Base-by-base conservation (phyloP, 2,113 vertebrate species). In the Sitta europaea region DNA sequence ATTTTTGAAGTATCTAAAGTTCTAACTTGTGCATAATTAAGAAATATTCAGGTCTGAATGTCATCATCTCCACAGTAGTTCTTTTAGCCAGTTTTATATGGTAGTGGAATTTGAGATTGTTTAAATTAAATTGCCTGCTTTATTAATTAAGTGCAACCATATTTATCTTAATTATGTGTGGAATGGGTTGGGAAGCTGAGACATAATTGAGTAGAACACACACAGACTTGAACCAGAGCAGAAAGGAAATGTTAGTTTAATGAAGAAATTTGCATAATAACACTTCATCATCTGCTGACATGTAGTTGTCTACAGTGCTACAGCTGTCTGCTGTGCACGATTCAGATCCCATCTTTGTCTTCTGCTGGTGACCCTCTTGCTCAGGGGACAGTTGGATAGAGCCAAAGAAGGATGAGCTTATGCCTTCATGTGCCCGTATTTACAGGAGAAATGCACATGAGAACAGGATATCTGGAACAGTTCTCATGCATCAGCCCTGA, bases 151-250 rank as follows among this genome's bases (percentile, higher is more conserved):
- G 7, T 81, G 36, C 50, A 85, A 93, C 31, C 85, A 57, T 85
- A 93, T 90, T 97, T 91, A 67, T 87, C 57, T 82, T 84, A 63
- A 89, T 92, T 92, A 61, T 59, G 61, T 87, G 43, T 63, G 40
- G 11, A 87, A 85, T 36, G 43, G 40, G 6, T 59, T 65, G 53
- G 11, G 53, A 23, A 61, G 45, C 70, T 82, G 73, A 82, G 66
- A 40, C 23, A 6, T 79, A 89, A 24, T 43, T 68, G 55, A 87
- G 27, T 33, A 77, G 87, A 92, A 88, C 81, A 85, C 70, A 91
- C 81, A 94, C 15, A 89, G 62, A 65, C 31, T 87, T 13, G 5
- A 87, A 76, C 21, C 11, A 4, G 0, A 88, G 58, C 76, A 82
- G 61, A 91, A 91, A 82, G 25, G 66, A 91, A 76, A 73, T 50